Evolutionary conservation across 2,888 invertebrate species (phyloP).

Genomic region (Mystacides longicornis): DNA sequence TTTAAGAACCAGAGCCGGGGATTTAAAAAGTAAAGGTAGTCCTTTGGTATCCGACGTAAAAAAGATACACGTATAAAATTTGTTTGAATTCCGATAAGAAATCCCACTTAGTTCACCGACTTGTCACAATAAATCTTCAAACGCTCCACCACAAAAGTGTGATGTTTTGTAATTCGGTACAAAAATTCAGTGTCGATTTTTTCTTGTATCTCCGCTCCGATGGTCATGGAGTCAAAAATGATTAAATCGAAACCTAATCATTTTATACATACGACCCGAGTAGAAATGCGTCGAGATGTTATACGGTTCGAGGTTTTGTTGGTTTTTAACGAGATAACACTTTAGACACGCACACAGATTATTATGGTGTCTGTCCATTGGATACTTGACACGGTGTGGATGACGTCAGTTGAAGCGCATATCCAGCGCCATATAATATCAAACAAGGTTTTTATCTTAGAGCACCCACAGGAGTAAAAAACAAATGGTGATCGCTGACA

Average conservation of each 20-base stretch:
- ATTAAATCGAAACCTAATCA: neutral
- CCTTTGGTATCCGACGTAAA: neutral
- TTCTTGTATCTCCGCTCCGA: constrained; percentile 13
- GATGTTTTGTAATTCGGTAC: neutral
- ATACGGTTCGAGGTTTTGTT: neutral
- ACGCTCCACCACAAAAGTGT: neutral
- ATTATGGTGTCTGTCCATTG: neutral
- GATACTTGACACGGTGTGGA: neutral
- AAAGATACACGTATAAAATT: neutral
- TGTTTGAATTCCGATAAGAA: constrained; percentile 2
- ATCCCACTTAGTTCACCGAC: neutral
- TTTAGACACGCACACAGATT: neutral
- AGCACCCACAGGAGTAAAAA: constrained; percentile 22
- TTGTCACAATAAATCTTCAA: constrained; percentile 1
- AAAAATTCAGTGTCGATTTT: constrained; percentile 1
- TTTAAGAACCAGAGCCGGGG: too few relatives aligned
- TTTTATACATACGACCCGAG: neutral
- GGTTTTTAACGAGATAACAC: neutral
- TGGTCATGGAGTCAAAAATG: constrained; percentile 11
- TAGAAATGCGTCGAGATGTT: constrained; percentile 1
- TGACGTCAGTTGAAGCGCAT: constrained; percentile 6
- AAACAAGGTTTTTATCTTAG: constrained; percentile 25
- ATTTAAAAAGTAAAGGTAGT: too few relatives aligned
- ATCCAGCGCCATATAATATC: constrained; percentile 17
- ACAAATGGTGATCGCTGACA: constrained; percentile 11